These are phyloP conservation scores for Cuculus canorus DNA, from an alignment of 2,797 vertebrate genomes.

Conservation along the genomic window DNA sequence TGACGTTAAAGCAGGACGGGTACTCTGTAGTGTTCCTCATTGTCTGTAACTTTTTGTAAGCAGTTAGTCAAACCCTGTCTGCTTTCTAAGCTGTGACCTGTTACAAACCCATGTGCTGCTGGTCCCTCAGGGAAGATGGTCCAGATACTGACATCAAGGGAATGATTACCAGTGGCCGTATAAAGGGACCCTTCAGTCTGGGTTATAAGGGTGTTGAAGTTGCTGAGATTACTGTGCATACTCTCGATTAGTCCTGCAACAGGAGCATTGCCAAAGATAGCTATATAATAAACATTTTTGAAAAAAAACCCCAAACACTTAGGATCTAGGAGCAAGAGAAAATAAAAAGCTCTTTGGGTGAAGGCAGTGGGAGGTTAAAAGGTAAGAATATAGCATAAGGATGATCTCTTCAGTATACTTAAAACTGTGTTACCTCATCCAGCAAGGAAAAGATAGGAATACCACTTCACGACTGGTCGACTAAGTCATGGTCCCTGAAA, in stretches of 20 bases:
- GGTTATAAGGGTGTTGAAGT: not conserved
- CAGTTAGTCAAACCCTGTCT: not conserved
- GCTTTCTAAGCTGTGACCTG: not conserved
- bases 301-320: not conserved
- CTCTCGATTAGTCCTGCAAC: not conserved
- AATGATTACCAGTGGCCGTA: too few species aligned
- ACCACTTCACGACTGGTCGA: not conserved
- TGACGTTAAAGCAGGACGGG: not conserved
- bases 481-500: not conserved
- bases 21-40: not conserved
- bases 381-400: not conserved
- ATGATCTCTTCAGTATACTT: not conserved
- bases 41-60: not conserved
- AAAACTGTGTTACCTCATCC: not conserved
- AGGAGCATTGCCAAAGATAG: not conserved
- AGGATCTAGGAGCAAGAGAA: not conserved
- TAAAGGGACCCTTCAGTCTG: not conserved
- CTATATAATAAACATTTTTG: not conserved
- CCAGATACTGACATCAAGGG: rapidly evolving
- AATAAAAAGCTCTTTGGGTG: not conserved
- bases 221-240: not conserved
- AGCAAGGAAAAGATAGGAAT: not conserved
- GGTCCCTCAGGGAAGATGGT: not conserved
- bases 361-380: not conserved
- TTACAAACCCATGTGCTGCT: not conserved